Evolutionary conservation across 2,888 invertebrate genomes (phyloP), one percentile per base, ranked within the genome.

Genomic region (Hanleya hanleyi): DNA sequence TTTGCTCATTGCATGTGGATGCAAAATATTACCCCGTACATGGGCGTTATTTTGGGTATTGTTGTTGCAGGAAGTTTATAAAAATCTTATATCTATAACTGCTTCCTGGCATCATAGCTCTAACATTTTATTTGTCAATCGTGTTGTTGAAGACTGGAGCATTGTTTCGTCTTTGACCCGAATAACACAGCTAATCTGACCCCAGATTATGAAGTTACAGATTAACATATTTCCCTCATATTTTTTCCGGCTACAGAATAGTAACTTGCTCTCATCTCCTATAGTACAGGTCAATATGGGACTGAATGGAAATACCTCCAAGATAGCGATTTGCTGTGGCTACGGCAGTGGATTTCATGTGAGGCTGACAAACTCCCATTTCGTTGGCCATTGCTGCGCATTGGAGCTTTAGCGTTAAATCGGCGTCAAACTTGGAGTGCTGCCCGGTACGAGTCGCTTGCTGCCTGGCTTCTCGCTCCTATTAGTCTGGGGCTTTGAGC

Each of bases 371-470:
- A 22, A n/a, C 47, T n/a, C 47, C 22, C 47, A 22, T 7, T 47
- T 47, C 47, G 47, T 18, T 22, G n/a, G 22, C 22, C 47, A 47
- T 7, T 7, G 7, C 22, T 18, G 3, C n/a, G 7, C 22, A 22
- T 22, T 5, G 32, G 4, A 57, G 32, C 57, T 57, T 57, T 26
- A 4, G 15, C 32, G 26, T 26, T 57, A 57, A 57, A 57, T 26
- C 57, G 22, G 7, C 9, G 57, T 32, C 57, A 57, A 57, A 29
- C 57, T 57, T 22, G 57, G 32, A 29, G 57, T 57, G 57, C 57
- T 57, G 57, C 57, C 57, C 32, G 57, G 57, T 4, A 32, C 57
- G 29, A 29, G 57, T 57, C 57, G 57, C 57, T 57, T 12, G 57
- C 57, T 57, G 22, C 57, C 2, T 22, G 26, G 4, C 57, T 26